A percentile compares a stretch with the other conserved stretches of the same genome.
phyloP scores from a whole-genome alignment of 2,888 invertebrate genomes.

The Meloe dianella region DNA sequence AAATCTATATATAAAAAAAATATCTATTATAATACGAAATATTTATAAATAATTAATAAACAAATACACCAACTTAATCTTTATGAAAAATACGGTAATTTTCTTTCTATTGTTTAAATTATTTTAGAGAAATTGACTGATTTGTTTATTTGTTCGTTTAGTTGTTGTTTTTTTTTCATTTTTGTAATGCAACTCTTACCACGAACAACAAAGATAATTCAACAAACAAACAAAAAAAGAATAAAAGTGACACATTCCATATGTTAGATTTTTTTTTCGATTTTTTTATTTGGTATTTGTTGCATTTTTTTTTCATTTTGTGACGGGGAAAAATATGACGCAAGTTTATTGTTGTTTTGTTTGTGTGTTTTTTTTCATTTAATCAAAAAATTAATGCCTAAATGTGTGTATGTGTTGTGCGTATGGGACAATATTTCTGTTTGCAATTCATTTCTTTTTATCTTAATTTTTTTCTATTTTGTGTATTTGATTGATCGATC shows the following conservation, averaged over 20 bases:
- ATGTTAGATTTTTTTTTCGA: not conserved
- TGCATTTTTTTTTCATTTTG: not conserved
- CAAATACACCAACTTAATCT: not conserved
- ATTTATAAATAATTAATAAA: not conserved
- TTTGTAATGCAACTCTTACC: too few species aligned
- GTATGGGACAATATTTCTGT: constrained; percentile 26
- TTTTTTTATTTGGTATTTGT: not conserved
- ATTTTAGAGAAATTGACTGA: not conserved
- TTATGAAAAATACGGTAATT: not conserved
- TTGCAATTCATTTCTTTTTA: not conserved
- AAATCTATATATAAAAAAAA: constrained; percentile 17
- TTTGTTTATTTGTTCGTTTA: not conserved
- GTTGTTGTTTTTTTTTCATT: too few species aligned
- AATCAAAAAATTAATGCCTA: constrained; percentile 25
- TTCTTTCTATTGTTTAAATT: not conserved
- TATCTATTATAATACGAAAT: not conserved
- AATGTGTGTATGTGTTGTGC: constrained; percentile 39
- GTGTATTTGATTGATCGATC: constrained; percentile 30
- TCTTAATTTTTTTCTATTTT: constrained; percentile 9
- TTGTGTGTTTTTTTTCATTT: too few species aligned
- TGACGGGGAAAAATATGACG: too few species aligned
- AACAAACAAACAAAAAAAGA: not conserved
- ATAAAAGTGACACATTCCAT: not conserved
- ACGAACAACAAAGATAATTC: not conserved
- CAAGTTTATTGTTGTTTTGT: too few species aligned